These are phyloP conservation scores for Fabriciana adippe DNA, from an alignment of 2,888 invertebrate genomes.

Conservation along the genomic window DNA sequence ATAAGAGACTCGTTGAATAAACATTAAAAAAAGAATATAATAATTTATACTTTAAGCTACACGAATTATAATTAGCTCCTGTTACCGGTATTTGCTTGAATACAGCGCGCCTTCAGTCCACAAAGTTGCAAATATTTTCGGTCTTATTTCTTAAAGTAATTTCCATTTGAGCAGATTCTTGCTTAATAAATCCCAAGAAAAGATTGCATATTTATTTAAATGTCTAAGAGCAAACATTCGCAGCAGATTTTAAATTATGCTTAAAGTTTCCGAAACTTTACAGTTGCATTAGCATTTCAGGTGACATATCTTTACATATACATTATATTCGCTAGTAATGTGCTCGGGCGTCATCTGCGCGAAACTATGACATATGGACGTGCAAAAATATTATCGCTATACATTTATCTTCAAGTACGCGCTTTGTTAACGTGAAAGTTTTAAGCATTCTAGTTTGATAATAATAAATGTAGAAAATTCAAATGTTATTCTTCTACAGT, in stretches of 20 bases:
- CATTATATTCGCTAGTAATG: slow-evolving; percentile 39
- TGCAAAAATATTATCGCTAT: slow-evolving; percentile 35
- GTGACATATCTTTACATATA: slow-evolving; percentile 42
- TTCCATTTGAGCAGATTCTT: slow-evolving; percentile 22
- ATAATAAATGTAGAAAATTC: slow-evolving; percentile 6
- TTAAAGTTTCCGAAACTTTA: slow-evolving; percentile 43
- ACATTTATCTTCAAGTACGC: slow-evolving; percentile 32
- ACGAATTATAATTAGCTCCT: slow-evolving; percentile 11
- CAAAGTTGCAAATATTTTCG: slow-evolving; percentile 19
- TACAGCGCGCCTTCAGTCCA: slow-evolving; percentile 5
- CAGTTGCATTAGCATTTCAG: slow-evolving; percentile 44
- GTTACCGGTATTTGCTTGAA: slow-evolving; percentile 16
- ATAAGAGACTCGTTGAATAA: not conserved
- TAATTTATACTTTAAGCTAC: not conserved
- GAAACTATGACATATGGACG: slow-evolving; percentile 34
- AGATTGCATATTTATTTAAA: slow-evolving; percentile 45
- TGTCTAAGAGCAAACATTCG: slow-evolving; percentile 43
- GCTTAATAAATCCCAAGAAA: slow-evolving; percentile 33
- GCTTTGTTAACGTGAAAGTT: slow-evolving; percentile 34
- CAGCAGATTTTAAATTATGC: slow-evolving; percentile 42
- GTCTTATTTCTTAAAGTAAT: slow-evolving; percentile 26
- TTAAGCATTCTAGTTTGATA: slow-evolving; percentile 19
- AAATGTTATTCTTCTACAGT: not conserved
- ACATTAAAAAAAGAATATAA: not conserved
- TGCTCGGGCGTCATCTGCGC: slow-evolving; percentile 39